Percentiles rank a stretch among this genome's conserved stretches.
These are phyloP conservation scores for Drosophila pseudoananassae DNA, from an alignment of 1,140 invertebrate species.

Conservation along the genomic window DNA sequence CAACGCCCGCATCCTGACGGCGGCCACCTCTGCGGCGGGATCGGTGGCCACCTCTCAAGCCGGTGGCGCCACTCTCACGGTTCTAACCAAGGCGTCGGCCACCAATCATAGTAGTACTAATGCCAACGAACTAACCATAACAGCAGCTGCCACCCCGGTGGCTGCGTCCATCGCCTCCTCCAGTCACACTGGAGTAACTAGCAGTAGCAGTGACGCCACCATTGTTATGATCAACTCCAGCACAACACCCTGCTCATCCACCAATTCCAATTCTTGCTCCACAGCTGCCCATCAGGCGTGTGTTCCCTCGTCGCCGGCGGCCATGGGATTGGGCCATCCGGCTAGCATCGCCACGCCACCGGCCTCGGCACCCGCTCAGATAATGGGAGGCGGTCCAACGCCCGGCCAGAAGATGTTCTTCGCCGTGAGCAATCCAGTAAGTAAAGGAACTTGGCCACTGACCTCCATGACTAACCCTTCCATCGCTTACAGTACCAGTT, in stretches of 20 bases:
- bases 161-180: constrained; percentile 7
- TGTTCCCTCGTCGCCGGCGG: constrained; percentile 74
- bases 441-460: neutral
- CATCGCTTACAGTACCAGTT: constrained; percentile 52
- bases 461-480: constrained; percentile 16
- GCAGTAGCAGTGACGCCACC: constrained; percentile 35
- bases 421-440: constrained; percentile 73
- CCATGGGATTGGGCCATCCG: constrained; percentile 62
- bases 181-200: neutral
- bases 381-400: constrained; percentile 46
- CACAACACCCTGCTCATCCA: constrained; percentile 29
- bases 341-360: constrained; percentile 69
- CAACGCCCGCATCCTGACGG: constrained; percentile 76
- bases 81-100: constrained; percentile 57
- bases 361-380: constrained; percentile 67
- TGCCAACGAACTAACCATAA: constrained; percentile 73
- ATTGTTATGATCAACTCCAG: constrained; percentile 74
- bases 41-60: constrained; percentile 12
- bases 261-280: constrained; percentile 63
- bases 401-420: constrained; percentile 68
- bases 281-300: constrained; percentile 65
- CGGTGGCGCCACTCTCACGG: constrained; percentile 59
- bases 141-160: constrained; percentile 14
- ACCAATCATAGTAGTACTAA: constrained; percentile 70
- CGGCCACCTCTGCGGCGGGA: constrained; percentile 30